A percentile compares a stretch with the other conserved stretches of the same genome.
These are phyloP conservation scores for Cheilosia grossa DNA, from an alignment of 2,888 invertebrate species.

Conservation along the genomic window DNA sequence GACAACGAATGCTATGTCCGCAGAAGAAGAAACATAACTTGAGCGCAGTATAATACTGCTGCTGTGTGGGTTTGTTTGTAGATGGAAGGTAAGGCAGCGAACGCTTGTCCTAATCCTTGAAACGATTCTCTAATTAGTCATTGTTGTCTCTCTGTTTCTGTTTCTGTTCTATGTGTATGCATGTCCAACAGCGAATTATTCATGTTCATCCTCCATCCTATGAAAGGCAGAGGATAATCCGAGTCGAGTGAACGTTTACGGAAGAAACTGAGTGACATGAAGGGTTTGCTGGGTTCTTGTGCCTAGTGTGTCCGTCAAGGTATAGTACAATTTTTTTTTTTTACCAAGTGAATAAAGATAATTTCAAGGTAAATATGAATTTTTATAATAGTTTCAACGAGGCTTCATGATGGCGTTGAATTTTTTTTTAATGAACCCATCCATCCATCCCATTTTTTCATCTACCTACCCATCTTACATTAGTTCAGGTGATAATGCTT, in stretches of 20 bases:
- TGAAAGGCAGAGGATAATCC: background rate
- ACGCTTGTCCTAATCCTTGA: slow-evolving; percentile 69
- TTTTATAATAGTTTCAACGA: no score
- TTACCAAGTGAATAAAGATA: background rate
- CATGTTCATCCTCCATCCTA: slow-evolving; percentile 52
- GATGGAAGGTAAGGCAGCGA: slow-evolving; percentile 26
- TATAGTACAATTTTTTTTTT: background rate
- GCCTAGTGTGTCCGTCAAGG: slow-evolving; percentile 6
- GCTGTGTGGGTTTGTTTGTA: slow-evolving; percentile 8
- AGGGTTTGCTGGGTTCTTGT: background rate
- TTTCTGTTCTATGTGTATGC: slow-evolving; percentile 55
- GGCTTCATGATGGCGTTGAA: no score
- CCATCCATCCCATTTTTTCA: no score
- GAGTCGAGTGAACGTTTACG: slow-evolving; percentile 6
- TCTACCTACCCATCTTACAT: no score
- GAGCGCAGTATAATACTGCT: slow-evolving; percentile 1
- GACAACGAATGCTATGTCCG: slow-evolving; percentile 55
- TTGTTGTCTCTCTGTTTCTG: slow-evolving; percentile 62
- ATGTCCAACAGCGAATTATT: slow-evolving; percentile 68
- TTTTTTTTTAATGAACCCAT: no score
- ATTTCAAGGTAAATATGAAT: background rate
- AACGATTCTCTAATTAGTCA: slow-evolving; percentile 72
- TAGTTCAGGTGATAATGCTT: no score
- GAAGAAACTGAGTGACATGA: slow-evolving; percentile 6
- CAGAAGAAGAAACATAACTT: slow-evolving; percentile 30